Evolutionary conservation across 2,113 vertebrate genomes (phyloP).

Genomic region (Dascyllus trimaculatus): DNA sequence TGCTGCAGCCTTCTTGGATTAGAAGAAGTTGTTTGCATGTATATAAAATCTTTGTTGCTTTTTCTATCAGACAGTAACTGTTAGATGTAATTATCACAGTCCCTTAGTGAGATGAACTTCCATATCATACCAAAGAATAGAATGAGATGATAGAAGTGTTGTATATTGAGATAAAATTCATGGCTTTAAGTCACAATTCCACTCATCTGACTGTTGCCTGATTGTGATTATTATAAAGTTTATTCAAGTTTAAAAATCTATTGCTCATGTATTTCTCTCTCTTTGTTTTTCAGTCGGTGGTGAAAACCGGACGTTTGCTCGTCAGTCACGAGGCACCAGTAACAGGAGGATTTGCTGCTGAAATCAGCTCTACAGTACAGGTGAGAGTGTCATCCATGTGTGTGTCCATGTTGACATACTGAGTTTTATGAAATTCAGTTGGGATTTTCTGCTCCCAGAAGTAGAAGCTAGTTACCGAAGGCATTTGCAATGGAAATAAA

Average conservation of each 20-base stretch:
- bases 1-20: too few species aligned
- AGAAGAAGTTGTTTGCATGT: too few species aligned
- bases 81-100: neutral
- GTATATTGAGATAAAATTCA: neutral
- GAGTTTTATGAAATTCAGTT: conserved; percentile 40
- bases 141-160: neutral
- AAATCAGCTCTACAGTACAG: conserved; percentile 97
- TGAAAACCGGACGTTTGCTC: conserved; percentile 94
- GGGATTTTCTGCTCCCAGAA: conserved; percentile 8
- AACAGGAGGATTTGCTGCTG: conserved; percentile 96
- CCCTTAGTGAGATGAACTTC: too few species aligned
- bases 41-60: too few species aligned
- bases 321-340: conserved; percentile 97
- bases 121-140: too few species aligned
- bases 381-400: conserved; percentile 76
- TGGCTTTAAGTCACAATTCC: neutral
- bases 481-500: conserved; percentile 41
- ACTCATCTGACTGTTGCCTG: neutral
- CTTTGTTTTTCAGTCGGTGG: conserved; percentile 90
- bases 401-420: neutral
- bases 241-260: neutral
- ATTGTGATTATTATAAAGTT: too few species aligned
- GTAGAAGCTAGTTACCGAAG: conserved; percentile 33
- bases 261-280: conserved; percentile 1
- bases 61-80: neutral